Conservation (phyloP, 1,140 invertebrate species). For the Globodera ellingtonae region DNA sequence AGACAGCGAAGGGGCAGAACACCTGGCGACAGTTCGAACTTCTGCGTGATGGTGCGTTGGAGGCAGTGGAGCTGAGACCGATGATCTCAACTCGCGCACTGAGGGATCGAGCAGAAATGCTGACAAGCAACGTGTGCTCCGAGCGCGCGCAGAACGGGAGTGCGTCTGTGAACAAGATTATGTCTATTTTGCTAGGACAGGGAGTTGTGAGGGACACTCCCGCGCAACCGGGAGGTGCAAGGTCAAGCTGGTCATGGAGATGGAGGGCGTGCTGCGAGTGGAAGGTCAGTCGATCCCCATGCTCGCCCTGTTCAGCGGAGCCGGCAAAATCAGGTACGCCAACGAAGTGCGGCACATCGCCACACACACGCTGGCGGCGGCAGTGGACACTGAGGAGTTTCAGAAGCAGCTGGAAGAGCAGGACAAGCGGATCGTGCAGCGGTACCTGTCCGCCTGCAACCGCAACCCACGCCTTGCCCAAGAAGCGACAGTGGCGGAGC, state of each 20-base stretch:
- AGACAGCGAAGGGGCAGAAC: not conserved
- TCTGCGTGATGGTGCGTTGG: not conserved
- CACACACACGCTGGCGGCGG: not conserved
- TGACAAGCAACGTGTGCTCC: not conserved
- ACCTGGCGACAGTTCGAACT: not conserved
- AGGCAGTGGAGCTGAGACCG: not conserved
- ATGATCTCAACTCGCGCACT: slow-evolving; percentile 3
- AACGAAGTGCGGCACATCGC: not conserved
- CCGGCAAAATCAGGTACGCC: not conserved
- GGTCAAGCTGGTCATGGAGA: slow-evolving; percentile 1
- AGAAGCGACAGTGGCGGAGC: not conserved
- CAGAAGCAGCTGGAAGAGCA: not conserved
- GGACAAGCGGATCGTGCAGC: not conserved
- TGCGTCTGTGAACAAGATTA: not conserved
- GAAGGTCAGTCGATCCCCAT: not conserved
- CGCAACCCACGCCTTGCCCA: not conserved
- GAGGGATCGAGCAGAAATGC: not conserved
- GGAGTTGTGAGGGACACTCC: not conserved
- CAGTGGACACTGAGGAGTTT: not conserved
- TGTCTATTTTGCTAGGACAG: not conserved
- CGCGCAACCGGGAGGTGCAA: too few species aligned
- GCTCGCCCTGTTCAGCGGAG: not conserved
- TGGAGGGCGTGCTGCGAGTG: not conserved
- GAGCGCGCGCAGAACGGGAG: too few species aligned
- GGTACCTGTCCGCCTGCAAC: not conserved